phyloP scores from a whole-genome alignment of 2,797 vertebrate species.

The Dryobates pubescens region DNA sequence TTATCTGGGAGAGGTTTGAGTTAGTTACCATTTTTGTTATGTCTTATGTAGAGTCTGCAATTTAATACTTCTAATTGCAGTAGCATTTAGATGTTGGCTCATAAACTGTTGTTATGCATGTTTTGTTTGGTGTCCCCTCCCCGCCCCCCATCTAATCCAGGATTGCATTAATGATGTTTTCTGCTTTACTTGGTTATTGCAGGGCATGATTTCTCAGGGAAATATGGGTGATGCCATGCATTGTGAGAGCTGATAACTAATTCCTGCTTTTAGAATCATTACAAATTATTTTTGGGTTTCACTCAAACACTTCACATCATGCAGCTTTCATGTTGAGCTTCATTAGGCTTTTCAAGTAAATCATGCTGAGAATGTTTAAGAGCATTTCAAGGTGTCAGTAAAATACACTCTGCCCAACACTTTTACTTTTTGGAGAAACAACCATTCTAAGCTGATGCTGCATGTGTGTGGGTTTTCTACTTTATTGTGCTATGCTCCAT shows the following conservation, averaged over 20 bases:
- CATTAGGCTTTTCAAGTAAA: not conserved
- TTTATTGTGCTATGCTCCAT: not conserved
- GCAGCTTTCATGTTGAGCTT: not conserved
- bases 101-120: not conserved
- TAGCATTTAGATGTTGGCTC: not conserved
- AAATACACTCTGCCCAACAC: not conserved
- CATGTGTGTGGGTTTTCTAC: not conserved
- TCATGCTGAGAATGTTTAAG: not conserved
- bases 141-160: not conserved
- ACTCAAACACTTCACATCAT: not conserved
- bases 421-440: not conserved
- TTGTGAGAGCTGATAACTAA: constrained; percentile 28
- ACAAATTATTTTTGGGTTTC: constrained; percentile 17
- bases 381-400: not conserved
- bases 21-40: not conserved
- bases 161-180: not conserved
- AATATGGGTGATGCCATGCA: not conserved
- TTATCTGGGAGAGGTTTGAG: not conserved
- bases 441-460: not conserved
- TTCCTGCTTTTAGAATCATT: constrained; percentile 11
- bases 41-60: not conserved
- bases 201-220: constrained; percentile 65
- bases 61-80: not conserved
- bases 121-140: not conserved
- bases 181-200: not conserved